phyloP scores from a whole-genome alignment of 1,140 invertebrate genomes.

The Apocrypta bakeri region DNA sequence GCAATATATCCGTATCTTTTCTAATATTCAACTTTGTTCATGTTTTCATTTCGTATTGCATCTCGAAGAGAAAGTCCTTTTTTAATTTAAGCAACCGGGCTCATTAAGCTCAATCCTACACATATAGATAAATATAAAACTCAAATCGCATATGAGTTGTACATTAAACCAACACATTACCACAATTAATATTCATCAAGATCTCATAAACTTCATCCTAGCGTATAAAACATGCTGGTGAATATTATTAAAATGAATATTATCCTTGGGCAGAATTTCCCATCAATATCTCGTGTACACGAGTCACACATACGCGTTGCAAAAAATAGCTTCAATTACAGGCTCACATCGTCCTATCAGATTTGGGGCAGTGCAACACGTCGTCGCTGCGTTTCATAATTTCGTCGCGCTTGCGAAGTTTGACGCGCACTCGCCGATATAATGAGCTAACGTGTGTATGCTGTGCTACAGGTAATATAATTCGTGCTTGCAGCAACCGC shows the following conservation, averaged over 20 bases:
- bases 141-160: too few relatives aligned
- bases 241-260: too few relatives aligned
- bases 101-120: too few relatives aligned
- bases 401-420: background rate
- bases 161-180: too few relatives aligned
- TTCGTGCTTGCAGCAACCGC: background rate
- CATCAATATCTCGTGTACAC: background rate
- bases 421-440: constrained; percentile 5
- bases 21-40: too few relatives aligned
- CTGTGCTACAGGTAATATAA: background rate
- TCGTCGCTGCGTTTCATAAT: constrained; percentile 3
- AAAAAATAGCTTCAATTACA: background rate
- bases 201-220: background rate
- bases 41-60: too few relatives aligned
- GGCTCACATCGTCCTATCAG: background rate
- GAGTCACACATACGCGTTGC: background rate
- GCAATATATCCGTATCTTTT: too few relatives aligned
- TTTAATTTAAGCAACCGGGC: too few relatives aligned
- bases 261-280: background rate
- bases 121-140: too few relatives aligned
- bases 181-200: background rate
- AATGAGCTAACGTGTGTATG: background rate
- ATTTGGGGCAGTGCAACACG: background rate
- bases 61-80: too few relatives aligned
- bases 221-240: background rate